These are phyloP conservation scores for Drosophila yooni DNA, from an alignment of 2,888 invertebrate species.

Conservation along the genomic window DNA sequence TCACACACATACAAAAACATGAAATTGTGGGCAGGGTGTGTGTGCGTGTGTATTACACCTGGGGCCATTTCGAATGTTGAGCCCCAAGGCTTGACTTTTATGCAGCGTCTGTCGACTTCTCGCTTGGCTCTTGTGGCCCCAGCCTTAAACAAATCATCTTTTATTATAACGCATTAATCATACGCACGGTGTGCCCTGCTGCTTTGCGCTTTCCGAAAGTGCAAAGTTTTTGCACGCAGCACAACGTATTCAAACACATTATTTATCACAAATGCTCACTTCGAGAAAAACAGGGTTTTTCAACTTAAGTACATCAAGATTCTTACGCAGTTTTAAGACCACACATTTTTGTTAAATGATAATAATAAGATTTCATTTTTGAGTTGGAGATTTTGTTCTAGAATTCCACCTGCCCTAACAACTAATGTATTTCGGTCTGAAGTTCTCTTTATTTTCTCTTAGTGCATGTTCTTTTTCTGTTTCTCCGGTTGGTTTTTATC, in stretches of 20 bases:
- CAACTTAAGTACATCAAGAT: neutral
- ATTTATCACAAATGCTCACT: constrained; percentile 30
- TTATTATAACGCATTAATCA: constrained; percentile 79
- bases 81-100: constrained; percentile 55
- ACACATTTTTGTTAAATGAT: neutral
- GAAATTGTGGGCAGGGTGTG: constrained; percentile 35
- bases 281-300: neutral
- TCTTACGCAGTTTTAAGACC: neutral
- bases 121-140: constrained; percentile 45
- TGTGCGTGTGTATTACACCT: constrained; percentile 49
- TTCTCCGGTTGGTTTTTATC: constrained; percentile 22
- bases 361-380: neutral
- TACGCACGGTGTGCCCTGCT: constrained; percentile 54
- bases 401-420: neutral
- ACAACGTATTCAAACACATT: constrained; percentile 25
- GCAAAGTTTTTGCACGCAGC: constrained; percentile 56
- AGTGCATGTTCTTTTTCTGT: constrained; percentile 2
- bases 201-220: constrained; percentile 51
- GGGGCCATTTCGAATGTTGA: constrained; percentile 35
- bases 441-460: neutral
- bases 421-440: neutral
- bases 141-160: constrained; percentile 74
- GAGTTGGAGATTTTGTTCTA: neutral
- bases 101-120: constrained; percentile 73
- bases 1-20: constrained; percentile 45